These are phyloP conservation scores for Brevimyrus niger DNA, from an alignment of 2,113 vertebrate species.

Conservation along the genomic window DNA sequence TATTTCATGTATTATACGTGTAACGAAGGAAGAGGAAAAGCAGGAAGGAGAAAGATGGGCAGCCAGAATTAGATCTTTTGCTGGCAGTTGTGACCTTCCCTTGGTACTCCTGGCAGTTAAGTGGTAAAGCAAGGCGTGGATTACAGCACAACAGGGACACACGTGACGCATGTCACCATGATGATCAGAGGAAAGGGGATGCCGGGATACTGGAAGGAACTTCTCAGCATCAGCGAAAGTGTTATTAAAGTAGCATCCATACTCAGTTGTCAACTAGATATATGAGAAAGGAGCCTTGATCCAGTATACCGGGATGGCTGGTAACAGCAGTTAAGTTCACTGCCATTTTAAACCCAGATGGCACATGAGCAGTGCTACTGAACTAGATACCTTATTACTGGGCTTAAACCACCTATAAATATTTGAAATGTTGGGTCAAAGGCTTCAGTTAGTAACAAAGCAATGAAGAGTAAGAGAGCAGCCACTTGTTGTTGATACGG, in stretches of 20 bases:
- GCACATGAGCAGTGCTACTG: background rate
- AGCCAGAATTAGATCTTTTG: background rate
- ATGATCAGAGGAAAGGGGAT: background rate
- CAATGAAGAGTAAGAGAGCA: background rate
- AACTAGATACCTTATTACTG: background rate
- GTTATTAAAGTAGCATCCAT: background rate
- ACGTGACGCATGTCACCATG: background rate
- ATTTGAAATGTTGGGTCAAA: background rate
- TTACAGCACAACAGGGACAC: background rate
- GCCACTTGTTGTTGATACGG: background rate
- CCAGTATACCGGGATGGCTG: background rate
- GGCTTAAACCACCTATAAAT: background rate
- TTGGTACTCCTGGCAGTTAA: background rate
- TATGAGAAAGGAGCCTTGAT: background rate
- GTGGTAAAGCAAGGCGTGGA: background rate
- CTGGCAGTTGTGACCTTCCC: background rate
- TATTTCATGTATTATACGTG: background rate
- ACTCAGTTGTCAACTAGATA: background rate
- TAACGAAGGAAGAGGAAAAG: background rate
- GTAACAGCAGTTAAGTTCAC: background rate
- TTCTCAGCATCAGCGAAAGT: background rate
- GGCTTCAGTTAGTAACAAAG: background rate
- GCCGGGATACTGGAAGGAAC: background rate
- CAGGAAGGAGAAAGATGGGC: background rate
- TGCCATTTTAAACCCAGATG: background rate